These are phyloP conservation scores for Malachius bipustulatus DNA, from an alignment of 2,888 invertebrate genomes.

Conservation along the genomic window DNA sequence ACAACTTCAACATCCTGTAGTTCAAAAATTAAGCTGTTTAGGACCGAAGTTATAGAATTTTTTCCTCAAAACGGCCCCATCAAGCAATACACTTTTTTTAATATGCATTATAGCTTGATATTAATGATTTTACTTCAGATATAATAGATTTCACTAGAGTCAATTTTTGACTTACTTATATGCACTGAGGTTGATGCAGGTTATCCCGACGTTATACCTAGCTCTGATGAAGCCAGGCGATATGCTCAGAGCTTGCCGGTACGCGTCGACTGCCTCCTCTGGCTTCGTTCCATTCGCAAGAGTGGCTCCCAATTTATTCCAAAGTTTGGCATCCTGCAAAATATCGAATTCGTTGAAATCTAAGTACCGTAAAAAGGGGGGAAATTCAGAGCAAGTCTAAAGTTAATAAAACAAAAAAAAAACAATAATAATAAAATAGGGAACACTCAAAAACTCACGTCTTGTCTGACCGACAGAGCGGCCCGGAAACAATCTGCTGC, in stretches of 20 bases:
- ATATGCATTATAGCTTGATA: too few species aligned
- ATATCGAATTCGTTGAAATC: not conserved
- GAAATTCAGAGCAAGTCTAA: not conserved
- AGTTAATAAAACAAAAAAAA: constrained; percentile 3
- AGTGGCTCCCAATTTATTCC: constrained; percentile 97
- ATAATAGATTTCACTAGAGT: too few species aligned
- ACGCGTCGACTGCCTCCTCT: constrained; percentile 94
- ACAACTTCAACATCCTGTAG: too few species aligned
- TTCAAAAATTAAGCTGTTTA: too few species aligned
- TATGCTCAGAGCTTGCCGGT: constrained; percentile 78
- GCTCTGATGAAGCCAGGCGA: constrained; percentile 95
- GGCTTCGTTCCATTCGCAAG: constrained; percentile 90
- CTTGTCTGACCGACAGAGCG: constrained; percentile 71
- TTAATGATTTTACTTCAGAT: too few species aligned
- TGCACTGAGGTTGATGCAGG: constrained; percentile 90
- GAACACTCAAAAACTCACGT: constrained; percentile 40
- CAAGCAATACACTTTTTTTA: too few species aligned
- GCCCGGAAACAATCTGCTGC: constrained; percentile 93
- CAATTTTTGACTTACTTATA: constrained; percentile 47
- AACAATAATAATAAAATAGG: not conserved
- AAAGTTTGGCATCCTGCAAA: constrained; percentile 72
- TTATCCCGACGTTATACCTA: constrained; percentile 94
- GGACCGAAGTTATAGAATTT: too few species aligned
- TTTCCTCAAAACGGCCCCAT: too few species aligned
- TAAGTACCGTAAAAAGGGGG: not conserved